Percentiles rank a stretch among this genome's conserved stretches.
Conservation (phyloP, 2,113 vertebrate species). For the Neogale vison region DNA sequence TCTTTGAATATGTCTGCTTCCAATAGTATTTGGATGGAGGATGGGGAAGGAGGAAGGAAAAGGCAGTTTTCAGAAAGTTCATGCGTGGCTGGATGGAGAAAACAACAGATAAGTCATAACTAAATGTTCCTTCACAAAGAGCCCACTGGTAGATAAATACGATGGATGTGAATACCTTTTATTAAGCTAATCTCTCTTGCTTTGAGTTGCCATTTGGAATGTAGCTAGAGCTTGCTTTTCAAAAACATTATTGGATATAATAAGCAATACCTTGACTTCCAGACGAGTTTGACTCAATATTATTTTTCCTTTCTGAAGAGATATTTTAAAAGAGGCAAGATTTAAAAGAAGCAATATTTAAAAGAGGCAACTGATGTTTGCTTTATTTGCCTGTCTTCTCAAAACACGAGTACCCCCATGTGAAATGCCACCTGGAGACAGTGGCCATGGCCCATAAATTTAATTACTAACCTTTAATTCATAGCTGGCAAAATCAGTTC, state of each 20-base stretch:
- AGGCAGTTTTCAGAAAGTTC: background rate
- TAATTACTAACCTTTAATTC: slow-evolving; percentile 88
- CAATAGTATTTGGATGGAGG: background rate
- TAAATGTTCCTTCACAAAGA: background rate
- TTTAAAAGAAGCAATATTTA: too few relatives aligned
- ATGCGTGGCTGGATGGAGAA: background rate
- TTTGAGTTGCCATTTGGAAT: background rate
- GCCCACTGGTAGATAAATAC: background rate
- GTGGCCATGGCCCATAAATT: slow-evolving; percentile 81
- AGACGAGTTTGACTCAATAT: slow-evolving; percentile 5
- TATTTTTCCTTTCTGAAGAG: slow-evolving; percentile 38
- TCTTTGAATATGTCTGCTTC: background rate
- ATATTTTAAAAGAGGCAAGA: too few relatives aligned
- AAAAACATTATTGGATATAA: background rate
- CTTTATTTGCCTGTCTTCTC: slow-evolving; percentile 70
- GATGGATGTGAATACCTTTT: background rate
- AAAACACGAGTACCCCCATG: slow-evolving; percentile 60
- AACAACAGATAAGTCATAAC: background rate
- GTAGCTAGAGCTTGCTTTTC: background rate
- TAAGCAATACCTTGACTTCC: background rate
- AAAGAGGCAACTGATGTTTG: slow-evolving; percentile 51
- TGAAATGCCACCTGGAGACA: slow-evolving; percentile 78
- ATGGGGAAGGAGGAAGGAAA: background rate
- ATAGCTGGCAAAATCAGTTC: slow-evolving; percentile 80
- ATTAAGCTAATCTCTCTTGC: background rate